Percentiles rank a stretch among this genome's conserved stretches.
Conservation (phyloP, 2,797 vertebrate genomes). For the Psittacula echo region DNA sequence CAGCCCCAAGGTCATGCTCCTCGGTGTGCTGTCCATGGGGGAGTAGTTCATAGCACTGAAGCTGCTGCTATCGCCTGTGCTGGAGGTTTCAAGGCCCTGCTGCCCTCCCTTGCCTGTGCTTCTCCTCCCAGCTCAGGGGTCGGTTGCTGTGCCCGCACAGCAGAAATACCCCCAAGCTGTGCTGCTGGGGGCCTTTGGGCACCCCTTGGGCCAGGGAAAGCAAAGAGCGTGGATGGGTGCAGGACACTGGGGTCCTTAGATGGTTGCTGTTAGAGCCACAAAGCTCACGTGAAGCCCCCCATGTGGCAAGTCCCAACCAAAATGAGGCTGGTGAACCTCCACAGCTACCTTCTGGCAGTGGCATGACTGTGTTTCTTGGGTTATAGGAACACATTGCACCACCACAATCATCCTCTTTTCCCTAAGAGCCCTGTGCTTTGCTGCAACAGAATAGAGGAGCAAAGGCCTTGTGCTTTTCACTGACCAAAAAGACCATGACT, state of each 20-base stretch:
- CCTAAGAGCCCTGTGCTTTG: background rate
- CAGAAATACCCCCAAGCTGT: background rate
- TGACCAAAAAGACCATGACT: background rate
- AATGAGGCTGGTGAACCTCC: background rate
- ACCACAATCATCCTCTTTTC: background rate
- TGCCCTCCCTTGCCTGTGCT: background rate
- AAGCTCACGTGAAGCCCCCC: background rate
- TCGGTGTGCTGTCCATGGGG: fast-evolving
- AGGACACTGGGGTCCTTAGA: fast-evolving
- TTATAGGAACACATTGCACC: background rate
- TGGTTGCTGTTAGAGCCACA: fast-evolving
- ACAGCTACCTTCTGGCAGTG: background rate
- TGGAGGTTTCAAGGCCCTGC: background rate
- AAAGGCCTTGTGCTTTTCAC: background rate
- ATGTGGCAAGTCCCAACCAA: background rate
- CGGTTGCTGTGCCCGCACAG: background rate
- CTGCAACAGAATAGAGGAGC: background rate
- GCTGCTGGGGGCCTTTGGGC: no score
- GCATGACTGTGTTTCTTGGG: fast-evolving
- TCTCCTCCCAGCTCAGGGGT: background rate
- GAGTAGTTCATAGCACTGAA: background rate
- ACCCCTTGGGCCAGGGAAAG: no score
- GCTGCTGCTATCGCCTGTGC: fast-evolving
- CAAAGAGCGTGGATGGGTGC: background rate
- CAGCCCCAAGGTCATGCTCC: background rate